A percentile compares a stretch with the other conserved stretches of the same genome.
Evolutionary conservation across 2,888 invertebrate species (phyloP).

Genomic region (Herminia tarsipennalis): DNA sequence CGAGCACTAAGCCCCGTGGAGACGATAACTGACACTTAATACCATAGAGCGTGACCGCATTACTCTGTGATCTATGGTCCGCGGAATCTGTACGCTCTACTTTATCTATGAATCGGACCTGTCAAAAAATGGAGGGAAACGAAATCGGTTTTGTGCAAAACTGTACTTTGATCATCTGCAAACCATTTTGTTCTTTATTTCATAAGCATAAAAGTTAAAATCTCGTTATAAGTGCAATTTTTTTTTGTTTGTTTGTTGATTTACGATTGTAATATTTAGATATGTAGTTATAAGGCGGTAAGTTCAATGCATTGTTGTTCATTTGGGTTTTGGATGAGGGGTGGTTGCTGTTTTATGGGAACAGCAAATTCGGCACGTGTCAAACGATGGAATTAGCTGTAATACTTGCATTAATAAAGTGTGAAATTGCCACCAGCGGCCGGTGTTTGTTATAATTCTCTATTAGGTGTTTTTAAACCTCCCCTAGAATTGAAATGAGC

Average conservation of each 20-base stretch:
- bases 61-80: conserved; percentile 83
- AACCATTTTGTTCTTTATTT: conserved; percentile 52
- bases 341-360: conserved; percentile 75
- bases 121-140: conserved; percentile 72
- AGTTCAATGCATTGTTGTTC: conserved; percentile 54
- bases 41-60: conserved; percentile 85
- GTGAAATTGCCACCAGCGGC: conserved; percentile 82
- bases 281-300: conserved; percentile 48
- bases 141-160: conserved; percentile 56
- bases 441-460: conserved; percentile 81
- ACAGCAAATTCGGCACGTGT: conserved; percentile 83
- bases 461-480: conserved; percentile 69
- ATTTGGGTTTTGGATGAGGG: conserved; percentile 45
- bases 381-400: conserved; percentile 81
- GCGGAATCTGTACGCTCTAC: conserved; percentile 61
- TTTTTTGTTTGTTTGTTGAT: conserved; percentile 25
- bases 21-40: conserved; percentile 85
- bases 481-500: conserved; percentile 39
- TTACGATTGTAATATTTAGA: conserved; percentile 44
- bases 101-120: conserved; percentile 75
- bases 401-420: conserved; percentile 86
- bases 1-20: conserved; percentile 78
- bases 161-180: conserved; percentile 43
- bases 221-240: not conserved
- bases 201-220: conserved; percentile 43